Percentiles rank a stretch among this genome's conserved stretches.
Evolutionary conservation across 1,140 invertebrate genomes (phyloP).

Genomic region (Macrocentrus cingulum): DNA sequence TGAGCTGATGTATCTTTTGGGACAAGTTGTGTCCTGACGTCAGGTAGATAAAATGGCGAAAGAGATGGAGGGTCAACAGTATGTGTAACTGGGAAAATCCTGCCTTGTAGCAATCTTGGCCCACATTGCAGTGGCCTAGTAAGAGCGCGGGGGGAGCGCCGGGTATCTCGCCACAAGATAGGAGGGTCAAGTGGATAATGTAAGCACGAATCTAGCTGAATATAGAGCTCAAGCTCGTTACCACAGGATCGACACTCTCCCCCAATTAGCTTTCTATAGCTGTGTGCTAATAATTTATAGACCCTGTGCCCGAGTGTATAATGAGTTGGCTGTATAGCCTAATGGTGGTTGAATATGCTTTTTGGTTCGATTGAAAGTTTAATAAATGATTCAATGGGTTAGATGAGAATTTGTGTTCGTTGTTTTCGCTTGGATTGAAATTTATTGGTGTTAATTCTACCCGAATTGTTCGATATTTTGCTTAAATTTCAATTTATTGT

Average conservation of each 20-base stretch:
- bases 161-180: slow-evolving; percentile 7
- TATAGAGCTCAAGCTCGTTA: slow-evolving; percentile 1
- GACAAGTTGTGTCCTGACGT: not conserved
- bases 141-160: not conserved
- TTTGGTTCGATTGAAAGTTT: not conserved
- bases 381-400: not conserved
- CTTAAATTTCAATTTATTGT: too few species aligned
- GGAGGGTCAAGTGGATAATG: slow-evolving; percentile 36
- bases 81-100: slow-evolving; percentile 19
- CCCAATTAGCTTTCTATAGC: slow-evolving; percentile 11
- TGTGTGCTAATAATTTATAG: slow-evolving; percentile 6
- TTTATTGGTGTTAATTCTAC: too few species aligned
- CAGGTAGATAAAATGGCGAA: not conserved
- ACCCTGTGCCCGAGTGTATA: not conserved
- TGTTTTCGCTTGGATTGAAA: too few species aligned
- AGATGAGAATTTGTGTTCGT: not conserved
- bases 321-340: not conserved
- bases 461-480: too few species aligned
- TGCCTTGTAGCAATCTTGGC: slow-evolving; percentile 35
- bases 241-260: slow-evolving; percentile 2
- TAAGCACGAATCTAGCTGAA: slow-evolving; percentile 22
- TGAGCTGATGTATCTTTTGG: not conserved
- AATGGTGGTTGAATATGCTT: too few species aligned
- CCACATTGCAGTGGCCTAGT: slow-evolving; percentile 26
- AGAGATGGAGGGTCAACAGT: not conserved